Evolutionary conservation across 1,140 invertebrate species (phyloP), one percentile per base, ranked within the genome.

Genomic region (Drosophila chauvacae): DNA sequence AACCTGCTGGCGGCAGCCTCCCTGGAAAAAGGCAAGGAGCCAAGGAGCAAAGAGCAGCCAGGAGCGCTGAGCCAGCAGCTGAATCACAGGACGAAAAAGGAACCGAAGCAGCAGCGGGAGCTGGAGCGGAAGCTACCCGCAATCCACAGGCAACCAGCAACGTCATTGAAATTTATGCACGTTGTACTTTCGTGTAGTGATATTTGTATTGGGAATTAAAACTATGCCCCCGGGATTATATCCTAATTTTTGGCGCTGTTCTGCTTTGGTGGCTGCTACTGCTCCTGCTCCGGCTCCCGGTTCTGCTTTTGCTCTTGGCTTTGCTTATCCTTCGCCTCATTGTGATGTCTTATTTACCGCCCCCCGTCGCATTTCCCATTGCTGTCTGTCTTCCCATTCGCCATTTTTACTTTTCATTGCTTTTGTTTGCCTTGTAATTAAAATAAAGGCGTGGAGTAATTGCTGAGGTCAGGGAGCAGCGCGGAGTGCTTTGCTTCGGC

Each of bases 161-260:
- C 85, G 85, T 85, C 85, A 90, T 90, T 90, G 85, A 90, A 90
- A 90, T 90, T 90, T 90, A 90, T 90, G 85, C 85, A 90, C 85
- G 85, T 84, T 85, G 85, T 90, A 90, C 85, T 79, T 80, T 90
- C 85, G 78, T 90, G 86, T 90, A 90, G 86, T 90, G 85, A 90
- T 90, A 90, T 90, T 90, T 90, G 85, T 90, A 90, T 90, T 90
- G 85, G 85, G 85, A 90, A 90, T 90, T 90, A 90, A 90, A 90
- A 90, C 85, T 90, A 90, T 90, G 81, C 85, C 85, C 85, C 50
- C 78, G 85, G 85, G 85, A 90, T 77, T 90, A 90, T 90, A 90
- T 85, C 85, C 85, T 81, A 90, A 90, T 90, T 90, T 85, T 81
- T 76, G 73, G 73, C 62, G 62, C 62, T 77, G 74, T 60, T 77